Base-by-base conservation (phyloP, 2,888 invertebrate genomes). In the Coleophora flavipennella region DNA sequence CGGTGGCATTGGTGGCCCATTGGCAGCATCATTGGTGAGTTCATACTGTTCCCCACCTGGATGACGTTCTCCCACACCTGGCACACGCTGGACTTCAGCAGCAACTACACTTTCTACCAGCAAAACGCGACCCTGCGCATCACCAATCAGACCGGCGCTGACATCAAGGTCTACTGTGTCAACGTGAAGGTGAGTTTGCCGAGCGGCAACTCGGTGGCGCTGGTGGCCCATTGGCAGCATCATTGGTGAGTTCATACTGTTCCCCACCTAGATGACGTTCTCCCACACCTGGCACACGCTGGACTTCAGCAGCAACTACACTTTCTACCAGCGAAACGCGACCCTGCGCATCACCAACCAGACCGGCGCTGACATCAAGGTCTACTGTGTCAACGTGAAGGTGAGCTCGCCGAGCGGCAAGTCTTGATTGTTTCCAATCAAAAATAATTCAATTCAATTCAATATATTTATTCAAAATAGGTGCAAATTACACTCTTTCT, bases 251-350 rank as follows among this genome's bases (percentile, higher is more conserved):
- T 51, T 34, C 6, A 20, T 6, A 20, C 20, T 75, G 67, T 95
- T 95, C 72, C 95, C 95, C 2, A 85, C 88, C 13, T 96, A 95
- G 95, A 88, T 95, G 80, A 93, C 93, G 50, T 91, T 41, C n/a
- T n/a, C n/a, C n/a, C 88, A 90, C 62, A 93, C 94, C 57, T 96
- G 95, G 95, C 94, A 95, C 78, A 94, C 95, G 35, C 85, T 96
- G 62, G 94, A 95, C 87, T 92, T 93, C 72, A 89, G 91, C 61
- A 90, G 91, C 59, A 92, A 93, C 57, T 95, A 95, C 84, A 92
- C 92, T 55, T 95, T 95, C 81, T 93, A 93, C 77, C 90, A 92
- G 70, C 87, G 90, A 49, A 92, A 92, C 68, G 90, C 91, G 10
- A 91, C 91, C 3, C 76, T 92, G 13, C 84, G 90, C 53, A 90